Base-by-base conservation (phyloP, 2,888 invertebrate genomes). In the Lagria hirta region DNA sequence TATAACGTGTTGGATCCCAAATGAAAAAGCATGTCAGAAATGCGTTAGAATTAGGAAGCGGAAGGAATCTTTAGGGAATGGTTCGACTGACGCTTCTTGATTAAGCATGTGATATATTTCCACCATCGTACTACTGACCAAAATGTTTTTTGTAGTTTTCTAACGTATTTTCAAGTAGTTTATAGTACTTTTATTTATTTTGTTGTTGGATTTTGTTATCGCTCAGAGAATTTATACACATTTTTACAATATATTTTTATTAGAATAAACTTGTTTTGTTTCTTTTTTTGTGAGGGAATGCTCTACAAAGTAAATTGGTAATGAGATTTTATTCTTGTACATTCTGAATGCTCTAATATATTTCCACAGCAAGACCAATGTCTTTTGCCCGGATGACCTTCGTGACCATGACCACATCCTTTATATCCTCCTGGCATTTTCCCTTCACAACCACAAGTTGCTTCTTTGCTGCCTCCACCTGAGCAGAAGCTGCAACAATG, bases 301-400 rank as follows among this genome's bases (percentile, higher is more conserved):
- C 43, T 33, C 64, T 68, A 79, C 30, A 79, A 59, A 0, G 78
- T 79, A 68, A 78, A 78, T 61, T 80, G 79, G 66, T 79, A 80
- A 51, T 62, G 66, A 6, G 75, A 68, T 2, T 69, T 60, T 11
- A 68, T 63, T 24, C 74, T 70, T 36, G 69, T 68, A 68, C 84
- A 84, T 55, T 80, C 77, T 0, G 82, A 81, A 65, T 77, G 77
- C 56, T 82, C 80, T 26, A 75, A 64, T 43, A 80, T 74, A 70
- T 73, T 76, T 47, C 84, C 88, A 69, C 88, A 89, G 66, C 89
- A 89, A 27, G 88, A 88, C 88, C 89, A 89, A 73, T 89, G 88
- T 5, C 84, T 75, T 47, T 80, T 71, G 43, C 88, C 88, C 18
- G 88, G 88, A 76, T 88, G 88, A 22, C 87, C 88, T 30, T 77